Base-by-base conservation (phyloP, 53 echinoderm and acorn worm species). In the Stichopus horrens region DNA sequence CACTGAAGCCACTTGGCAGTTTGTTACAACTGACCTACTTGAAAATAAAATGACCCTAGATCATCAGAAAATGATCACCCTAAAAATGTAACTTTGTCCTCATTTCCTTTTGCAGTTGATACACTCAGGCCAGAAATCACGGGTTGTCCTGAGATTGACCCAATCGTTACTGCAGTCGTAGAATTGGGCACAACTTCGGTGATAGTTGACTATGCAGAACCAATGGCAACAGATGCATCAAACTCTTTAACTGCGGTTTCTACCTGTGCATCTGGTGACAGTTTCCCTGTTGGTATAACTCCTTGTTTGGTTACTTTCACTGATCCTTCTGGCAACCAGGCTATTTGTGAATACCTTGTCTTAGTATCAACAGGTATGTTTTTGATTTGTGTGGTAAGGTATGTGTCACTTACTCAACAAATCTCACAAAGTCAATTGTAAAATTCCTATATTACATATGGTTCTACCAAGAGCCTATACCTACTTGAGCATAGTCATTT, bases 141-240 rank as follows among this genome's bases (percentile, higher is more conserved):
- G 3, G 21, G 14, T 65, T 96, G 96, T 59, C 96, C 96, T 14
- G 21, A 7, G 8, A 21, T 60, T 14, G 67, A 65, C 20, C 73
- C 87, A 20, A 80, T 84, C 37, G 60, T 94, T 13, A 92, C 59
- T 21, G 81, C 77, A 83, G 88, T 90, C 4, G 86, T 90, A 14
- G 90, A 90, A 16, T 65, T 90, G 5, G 96, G 96, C 18, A 66
- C 59, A 53, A 75, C 89, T 16, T 19, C 60, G 3, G 89, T 77
- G 13, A 76, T 73, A 0, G 91, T 88, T 23, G 53, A 52, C 10
- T 96, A 91, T 91, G 65, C 77, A 6, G 82, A 66, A 8, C 94
- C 96, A 7, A 93, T 89, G 5, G 96, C 96, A 14, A 90, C 77
- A 5, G 96, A 94, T 57, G 58, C 92, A 74, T 96, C 96, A 19